Base-by-base conservation (phyloP, 2,888 invertebrate genomes). In the Dromius quadrimaculatus region DNA sequence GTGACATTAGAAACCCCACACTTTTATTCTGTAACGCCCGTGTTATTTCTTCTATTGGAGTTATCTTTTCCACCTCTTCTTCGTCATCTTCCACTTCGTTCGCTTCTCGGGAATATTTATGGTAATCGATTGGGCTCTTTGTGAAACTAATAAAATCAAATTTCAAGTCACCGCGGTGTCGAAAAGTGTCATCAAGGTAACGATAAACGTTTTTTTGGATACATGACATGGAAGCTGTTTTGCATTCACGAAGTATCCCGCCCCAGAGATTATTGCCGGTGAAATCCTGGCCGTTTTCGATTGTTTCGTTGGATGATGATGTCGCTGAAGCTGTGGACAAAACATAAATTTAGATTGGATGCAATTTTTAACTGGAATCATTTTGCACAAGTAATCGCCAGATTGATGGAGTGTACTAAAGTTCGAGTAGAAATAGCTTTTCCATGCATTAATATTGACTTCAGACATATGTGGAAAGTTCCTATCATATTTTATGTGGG, bases 41-140 rank as follows among this genome's bases (percentile, higher is more conserved):
- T 0, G 92, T 90, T 11, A 93, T 87, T 82, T 92, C 92, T 83
- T 92, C 90, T 65, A 93, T 80, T n/a, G 90, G 90, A 15, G 88
- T 76, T 63, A 74, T 73, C 50, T 82, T 79, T 71, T 83, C 81
- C 36, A 81, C 77, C 45, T 75, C 71, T 59, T 84, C 81, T 75
- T 83, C 83, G 72, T 84, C 82, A 19, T 83, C 83, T 5, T 75
- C 76, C 47, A 43, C 50, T 61, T 83, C 54, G 78, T 88, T 87
- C 1, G 85, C 85, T 79, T 86, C 85, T 68, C 83, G 82, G 70
- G 83, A 84, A 78, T 85, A 86, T 75, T 87, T 86, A 73, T 84
- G 82, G 68, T 88, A 85, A 72, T 87, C 84, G 68, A 90, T 85
- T 75, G 85, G 85, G 78, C 91, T 91, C 76, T 86, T 88, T 73